Conservation (phyloP, 64 coral and sea anemone species). For the Dendronephthya gigantea region DNA sequence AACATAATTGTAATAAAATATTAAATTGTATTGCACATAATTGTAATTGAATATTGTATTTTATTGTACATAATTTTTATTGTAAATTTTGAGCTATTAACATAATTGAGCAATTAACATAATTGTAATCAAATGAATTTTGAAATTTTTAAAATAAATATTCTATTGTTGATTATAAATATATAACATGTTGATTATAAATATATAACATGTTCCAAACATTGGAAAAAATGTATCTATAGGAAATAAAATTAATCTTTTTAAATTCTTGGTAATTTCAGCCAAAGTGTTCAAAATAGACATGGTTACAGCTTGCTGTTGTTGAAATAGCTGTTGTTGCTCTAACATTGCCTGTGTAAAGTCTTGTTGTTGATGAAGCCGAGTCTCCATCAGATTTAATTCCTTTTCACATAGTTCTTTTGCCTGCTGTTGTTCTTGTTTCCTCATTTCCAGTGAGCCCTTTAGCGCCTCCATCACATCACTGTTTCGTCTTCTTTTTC, state of each 20-base stretch:
- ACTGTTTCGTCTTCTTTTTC: conserved; percentile 24
- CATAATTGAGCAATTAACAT: too few relatives aligned
- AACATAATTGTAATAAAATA: too few relatives aligned
- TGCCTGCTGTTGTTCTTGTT: conserved; percentile 1
- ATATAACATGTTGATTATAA: too few relatives aligned
- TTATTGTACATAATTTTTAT: too few relatives aligned
- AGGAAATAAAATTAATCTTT: not conserved
- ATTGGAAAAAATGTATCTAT: too few relatives aligned
- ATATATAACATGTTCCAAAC: too few relatives aligned
- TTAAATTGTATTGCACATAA: too few relatives aligned
- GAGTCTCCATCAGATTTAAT: not conserved
- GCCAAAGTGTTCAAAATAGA: conserved; percentile 27
- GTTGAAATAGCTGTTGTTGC: conserved; percentile 14
- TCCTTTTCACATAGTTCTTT: not conserved
- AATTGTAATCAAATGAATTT: too few relatives aligned
- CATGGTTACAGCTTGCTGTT: conserved; percentile 35
- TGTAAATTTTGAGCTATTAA: too few relatives aligned
- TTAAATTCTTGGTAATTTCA: conserved; percentile 8
- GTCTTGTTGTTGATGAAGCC: not conserved
- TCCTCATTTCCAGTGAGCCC: conserved; percentile 6
- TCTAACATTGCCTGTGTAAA: not conserved
- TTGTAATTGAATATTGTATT: too few relatives aligned
- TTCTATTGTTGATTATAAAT: too few relatives aligned
- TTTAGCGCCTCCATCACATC: conserved; percentile 19
- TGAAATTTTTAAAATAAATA: too few relatives aligned